Conservation (phyloP, 1,140 invertebrate genomes). For the Drosophila takahashii region DNA sequence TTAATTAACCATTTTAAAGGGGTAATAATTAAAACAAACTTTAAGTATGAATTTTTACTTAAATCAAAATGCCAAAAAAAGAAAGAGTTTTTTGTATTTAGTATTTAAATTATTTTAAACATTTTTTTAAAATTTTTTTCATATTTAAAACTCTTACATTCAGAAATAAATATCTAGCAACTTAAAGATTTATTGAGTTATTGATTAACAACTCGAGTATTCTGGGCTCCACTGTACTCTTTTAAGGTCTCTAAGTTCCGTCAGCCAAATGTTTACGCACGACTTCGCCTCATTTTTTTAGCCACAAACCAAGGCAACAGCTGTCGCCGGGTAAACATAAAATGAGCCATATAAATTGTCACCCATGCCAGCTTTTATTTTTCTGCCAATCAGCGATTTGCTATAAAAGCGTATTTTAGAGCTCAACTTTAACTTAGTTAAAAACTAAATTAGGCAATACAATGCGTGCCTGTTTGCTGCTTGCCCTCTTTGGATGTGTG, state of each 20-base stretch:
- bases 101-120: too few species aligned
- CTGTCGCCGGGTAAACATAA: slow-evolving; percentile 21
- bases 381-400: slow-evolving; percentile 8
- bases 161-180: too few species aligned
- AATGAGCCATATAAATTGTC: neutral
- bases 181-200: neutral
- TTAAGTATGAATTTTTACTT: too few species aligned
- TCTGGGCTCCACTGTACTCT: slow-evolving; percentile 8
- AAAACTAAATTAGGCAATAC: slow-evolving; percentile 47
- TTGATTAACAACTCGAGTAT: neutral
- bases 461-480: slow-evolving; percentile 56
- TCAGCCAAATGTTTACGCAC: slow-evolving; percentile 24
- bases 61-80: too few species aligned
- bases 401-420: slow-evolving; percentile 53
- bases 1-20: too few species aligned
- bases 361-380: neutral
- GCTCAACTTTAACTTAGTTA: slow-evolving; percentile 43
- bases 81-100: too few species aligned
- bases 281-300: slow-evolving; percentile 10
- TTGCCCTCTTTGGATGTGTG: slow-evolving; percentile 65
- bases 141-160: too few species aligned
- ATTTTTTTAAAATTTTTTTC: neutral
- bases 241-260: neutral
- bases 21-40: too few species aligned
- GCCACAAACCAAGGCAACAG: slow-evolving; percentile 40